Evolutionary conservation across 2,113 vertebrate species (phyloP), one percentile per base, ranked within the genome.

Genomic region (Pan paniscus): DNA sequence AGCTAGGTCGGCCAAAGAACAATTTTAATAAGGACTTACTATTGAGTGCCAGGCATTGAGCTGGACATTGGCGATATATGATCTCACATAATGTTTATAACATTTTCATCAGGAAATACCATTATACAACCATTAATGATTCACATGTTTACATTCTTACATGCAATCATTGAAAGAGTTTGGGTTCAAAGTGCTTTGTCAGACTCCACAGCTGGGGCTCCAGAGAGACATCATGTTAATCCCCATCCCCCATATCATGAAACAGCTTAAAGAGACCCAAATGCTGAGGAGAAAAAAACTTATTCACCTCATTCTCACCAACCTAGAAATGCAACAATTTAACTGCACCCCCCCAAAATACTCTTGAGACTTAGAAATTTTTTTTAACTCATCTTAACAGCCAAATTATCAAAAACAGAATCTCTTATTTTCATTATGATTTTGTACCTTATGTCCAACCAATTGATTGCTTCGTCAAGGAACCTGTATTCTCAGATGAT

Each of bases 201-300:
- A 75, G 48, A 23, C 61, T 52, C 79, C 73, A 89, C 0, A 6
- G 67, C 4, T 9, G 52, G 81, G 2, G 32, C 57, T 2, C 50
- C 2, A 8, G 16, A 93, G 40, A 78, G 30, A 55, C 16, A 9
- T 6, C 6, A 1, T 5, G 22, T 25, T 14, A 30, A 86, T 30
- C 32, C 32, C 27, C 0, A 0, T 7, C 80, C 59, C n/a, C 78
- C 5, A 0, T 22, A 0, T 22, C 46, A 13, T 72, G 61, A 22
- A 72, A 48, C 38, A 72, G 25, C 55, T 75, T 32, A 38, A 57
- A 75, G 48, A 43, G 0, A 68, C 35, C 48, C 27, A 95, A 59
- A 61, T 9, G 14, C 40, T 79, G 8, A 32, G 17, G 48, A 50
- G 27, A 27, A 73, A 52, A 72, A 27, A 48, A 11, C 67, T 27